Conservation (phyloP, 1,140 invertebrate species). For the Hycleus phaleratus region DNA sequence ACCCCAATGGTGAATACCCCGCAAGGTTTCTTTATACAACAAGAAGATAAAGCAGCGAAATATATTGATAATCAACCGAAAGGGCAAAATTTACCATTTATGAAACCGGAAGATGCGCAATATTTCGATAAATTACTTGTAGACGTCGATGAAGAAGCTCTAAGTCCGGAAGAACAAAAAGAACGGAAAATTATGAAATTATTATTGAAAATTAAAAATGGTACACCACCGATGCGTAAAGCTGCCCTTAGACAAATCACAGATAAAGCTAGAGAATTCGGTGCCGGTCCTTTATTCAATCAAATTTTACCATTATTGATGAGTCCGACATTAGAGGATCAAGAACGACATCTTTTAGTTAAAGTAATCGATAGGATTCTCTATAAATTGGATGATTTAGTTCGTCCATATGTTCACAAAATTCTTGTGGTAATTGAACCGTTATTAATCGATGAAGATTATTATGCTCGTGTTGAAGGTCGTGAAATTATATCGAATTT, state of each 20-base stretch:
- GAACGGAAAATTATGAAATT: conserved; percentile 99
- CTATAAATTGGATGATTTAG: conserved; percentile 98
- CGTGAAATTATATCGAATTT: conserved; percentile 99
- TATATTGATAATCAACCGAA: conserved; percentile 97
- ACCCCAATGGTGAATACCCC: conserved; percentile 82
- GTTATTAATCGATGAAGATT: conserved; percentile 98
- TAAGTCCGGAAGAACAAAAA: conserved; percentile 95
- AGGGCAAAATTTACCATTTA: conserved; percentile 85
- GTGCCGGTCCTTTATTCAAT: conserved; percentile 96
- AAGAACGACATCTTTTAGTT: conserved; percentile 97
- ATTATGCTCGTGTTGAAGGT: conserved; percentile 98
- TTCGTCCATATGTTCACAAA: conserved; percentile 98
- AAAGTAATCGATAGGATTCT: conserved; percentile 99
- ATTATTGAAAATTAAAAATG: conserved; percentile 98
- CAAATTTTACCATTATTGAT: conserved; percentile 97
- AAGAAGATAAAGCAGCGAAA: conserved; percentile 75
- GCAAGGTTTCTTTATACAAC: conserved; percentile 94
- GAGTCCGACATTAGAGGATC: conserved; percentile 98
- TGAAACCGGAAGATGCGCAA: conserved; percentile 99
- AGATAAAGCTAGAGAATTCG: conserved; percentile 96
- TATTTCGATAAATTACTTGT: conserved; percentile 98
- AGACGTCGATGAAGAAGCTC: conserved; percentile 94
- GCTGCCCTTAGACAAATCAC: conserved; percentile 96
- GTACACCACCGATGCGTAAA: conserved; percentile 98
- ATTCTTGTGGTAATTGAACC: conserved; percentile 99